phyloP scores from a whole-genome alignment of 2,797 vertebrate species.

The Antrozous pallidus region DNA sequence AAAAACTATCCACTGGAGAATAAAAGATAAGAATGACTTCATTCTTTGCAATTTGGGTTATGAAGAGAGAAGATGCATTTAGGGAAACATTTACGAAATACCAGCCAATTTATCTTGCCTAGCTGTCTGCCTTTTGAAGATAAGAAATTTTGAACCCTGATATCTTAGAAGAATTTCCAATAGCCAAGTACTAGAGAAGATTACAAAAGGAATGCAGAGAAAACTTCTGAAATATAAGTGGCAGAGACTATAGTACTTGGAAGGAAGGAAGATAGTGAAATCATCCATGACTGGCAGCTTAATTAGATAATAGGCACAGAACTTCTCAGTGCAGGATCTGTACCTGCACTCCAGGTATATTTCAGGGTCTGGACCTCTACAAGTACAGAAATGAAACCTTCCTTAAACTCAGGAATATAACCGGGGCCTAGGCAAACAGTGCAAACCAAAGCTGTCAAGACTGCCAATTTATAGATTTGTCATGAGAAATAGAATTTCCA shows the following conservation, averaged over 20 bases:
- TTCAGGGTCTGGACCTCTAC: neutral
- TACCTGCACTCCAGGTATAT: too few relatives aligned
- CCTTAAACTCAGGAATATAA: neutral
- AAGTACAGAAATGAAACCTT: neutral
- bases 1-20: neutral
- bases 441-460: neutral
- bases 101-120: neutral
- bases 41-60: conserved; percentile 19
- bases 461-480: neutral
- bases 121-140: conserved; percentile 23
- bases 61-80: neutral
- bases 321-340: neutral
- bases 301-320: neutral
- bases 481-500: neutral
- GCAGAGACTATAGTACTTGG: neutral
- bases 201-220: conserved; percentile 19
- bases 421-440: neutral
- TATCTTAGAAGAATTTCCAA: neutral
- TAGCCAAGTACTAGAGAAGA: neutral
- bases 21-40: conserved; percentile 17
- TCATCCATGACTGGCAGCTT: neutral
- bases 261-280: neutral
- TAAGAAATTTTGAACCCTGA: neutral
- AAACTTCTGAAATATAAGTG: neutral
- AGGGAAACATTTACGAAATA: neutral